Evolutionary conservation across 2,888 invertebrate species (phyloP).

Genomic region (Bruchidius siliquastri): DNA sequence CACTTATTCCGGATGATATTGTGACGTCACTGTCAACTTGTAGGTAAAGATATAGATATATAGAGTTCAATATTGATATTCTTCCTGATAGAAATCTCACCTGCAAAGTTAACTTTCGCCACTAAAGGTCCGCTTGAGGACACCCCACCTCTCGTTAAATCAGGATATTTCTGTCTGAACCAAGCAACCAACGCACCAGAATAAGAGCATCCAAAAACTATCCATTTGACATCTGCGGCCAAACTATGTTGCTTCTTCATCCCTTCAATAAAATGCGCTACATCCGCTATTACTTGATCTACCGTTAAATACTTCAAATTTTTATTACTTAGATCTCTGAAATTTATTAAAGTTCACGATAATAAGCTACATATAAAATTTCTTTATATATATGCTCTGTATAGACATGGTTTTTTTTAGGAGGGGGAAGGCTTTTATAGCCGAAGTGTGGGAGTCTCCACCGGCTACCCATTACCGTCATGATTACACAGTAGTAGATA

Average conservation of each 20-base stretch:
- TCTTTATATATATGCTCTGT: too few species aligned
- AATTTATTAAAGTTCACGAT: too few species aligned
- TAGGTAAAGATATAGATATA: too few species aligned
- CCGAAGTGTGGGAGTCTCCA: too few species aligned
- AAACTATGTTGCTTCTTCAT: slow-evolving; percentile 63
- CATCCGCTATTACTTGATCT: slow-evolving; percentile 75
- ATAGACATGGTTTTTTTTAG: too few species aligned
- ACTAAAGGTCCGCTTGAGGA: slow-evolving; percentile 86
- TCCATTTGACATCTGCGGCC: slow-evolving; percentile 63
- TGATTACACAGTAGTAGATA: too few species aligned
- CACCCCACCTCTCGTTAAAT: slow-evolving; percentile 75
- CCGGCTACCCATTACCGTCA: too few species aligned
- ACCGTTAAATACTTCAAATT: slow-evolving; percentile 74
- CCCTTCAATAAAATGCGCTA: slow-evolving; percentile 70
- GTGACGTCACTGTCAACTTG: too few species aligned
- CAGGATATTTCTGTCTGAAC: slow-evolving; percentile 79
- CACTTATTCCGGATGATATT: too few species aligned
- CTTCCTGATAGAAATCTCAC: slow-evolving; percentile 44
- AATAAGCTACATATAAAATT: too few species aligned
- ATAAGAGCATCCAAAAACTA: slow-evolving; percentile 90
- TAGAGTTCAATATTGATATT: too few species aligned
- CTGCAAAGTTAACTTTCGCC: slow-evolving; percentile 75
- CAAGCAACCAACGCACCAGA: slow-evolving; percentile 89
- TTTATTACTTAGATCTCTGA: slow-evolving; percentile 65
- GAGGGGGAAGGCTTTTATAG: too few species aligned